Percentiles rank a stretch among this genome's conserved stretches.
These are phyloP conservation scores for Subacronicta megacephala DNA, from an alignment of 2,888 invertebrate species.

Conservation along the genomic window DNA sequence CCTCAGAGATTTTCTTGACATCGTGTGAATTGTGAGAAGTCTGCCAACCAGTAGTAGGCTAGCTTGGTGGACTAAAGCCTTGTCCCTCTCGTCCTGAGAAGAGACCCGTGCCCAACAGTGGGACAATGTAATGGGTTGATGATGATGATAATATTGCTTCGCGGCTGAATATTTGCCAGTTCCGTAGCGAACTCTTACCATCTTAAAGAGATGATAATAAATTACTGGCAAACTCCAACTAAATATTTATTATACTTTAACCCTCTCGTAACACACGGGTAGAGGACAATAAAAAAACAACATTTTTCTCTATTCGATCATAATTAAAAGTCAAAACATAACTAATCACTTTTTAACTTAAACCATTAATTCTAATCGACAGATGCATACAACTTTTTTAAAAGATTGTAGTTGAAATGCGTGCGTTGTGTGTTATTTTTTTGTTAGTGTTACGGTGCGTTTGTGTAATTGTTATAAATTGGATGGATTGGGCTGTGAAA, in stretches of 20 bases:
- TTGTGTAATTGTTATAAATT: slow-evolving; percentile 28
- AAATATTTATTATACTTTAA: background rate
- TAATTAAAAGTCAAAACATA: slow-evolving; percentile 5
- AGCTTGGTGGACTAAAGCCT: too few relatives aligned
- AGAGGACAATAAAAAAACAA: slow-evolving; percentile 10
- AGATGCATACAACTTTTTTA: slow-evolving; percentile 15
- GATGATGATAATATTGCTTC: too few relatives aligned
- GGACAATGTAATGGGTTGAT: too few relatives aligned
- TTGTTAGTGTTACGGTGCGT: slow-evolving; percentile 17
- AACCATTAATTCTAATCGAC: slow-evolving; percentile 44
- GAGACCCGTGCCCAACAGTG: too few relatives aligned
- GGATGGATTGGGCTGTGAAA: slow-evolving; percentile 12
- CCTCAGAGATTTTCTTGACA: too few relatives aligned
- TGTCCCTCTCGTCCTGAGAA: too few relatives aligned
- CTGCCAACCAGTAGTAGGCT: too few relatives aligned
- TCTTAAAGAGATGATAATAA: background rate
- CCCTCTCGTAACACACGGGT: background rate
- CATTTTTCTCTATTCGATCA: background rate
- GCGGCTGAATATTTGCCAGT: too few relatives aligned
- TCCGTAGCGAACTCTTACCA: too few relatives aligned
- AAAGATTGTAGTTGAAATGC: slow-evolving; percentile 16
- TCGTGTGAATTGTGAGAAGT: too few relatives aligned
- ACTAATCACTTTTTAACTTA: slow-evolving; percentile 39
- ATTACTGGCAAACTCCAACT: background rate
- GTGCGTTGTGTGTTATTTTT: slow-evolving; percentile 22